A percentile compares a stretch with the other conserved stretches of the same genome.
Evolutionary conservation across 2,888 invertebrate species (phyloP).

Genomic region (Synergus umbraculus): DNA sequence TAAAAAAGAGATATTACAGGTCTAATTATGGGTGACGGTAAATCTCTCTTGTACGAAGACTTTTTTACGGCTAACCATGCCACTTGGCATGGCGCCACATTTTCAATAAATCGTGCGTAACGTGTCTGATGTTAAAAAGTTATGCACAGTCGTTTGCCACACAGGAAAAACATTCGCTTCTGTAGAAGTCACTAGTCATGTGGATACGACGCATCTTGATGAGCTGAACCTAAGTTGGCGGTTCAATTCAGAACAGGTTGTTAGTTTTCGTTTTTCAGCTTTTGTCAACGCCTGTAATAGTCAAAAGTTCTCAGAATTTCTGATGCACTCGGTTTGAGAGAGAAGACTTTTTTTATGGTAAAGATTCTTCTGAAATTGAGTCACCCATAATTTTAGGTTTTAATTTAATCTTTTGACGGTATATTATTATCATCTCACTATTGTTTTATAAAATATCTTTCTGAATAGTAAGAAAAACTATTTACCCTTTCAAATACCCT

Average conservation of each 20-base stretch:
- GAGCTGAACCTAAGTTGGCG: slow-evolving; percentile 37
- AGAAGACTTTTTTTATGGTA: background rate
- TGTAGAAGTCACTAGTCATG: slow-evolving; percentile 32
- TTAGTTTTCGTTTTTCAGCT: slow-evolving; percentile 1
- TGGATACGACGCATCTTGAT: slow-evolving; percentile 37
- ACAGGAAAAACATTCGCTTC: slow-evolving; percentile 46
- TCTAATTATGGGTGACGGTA: slow-evolving; percentile 46
- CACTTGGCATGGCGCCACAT: slow-evolving; percentile 53
- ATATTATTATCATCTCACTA: background rate
- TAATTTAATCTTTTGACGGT: background rate
- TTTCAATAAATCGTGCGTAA: slow-evolving; percentile 55
- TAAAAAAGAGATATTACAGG: slow-evolving; percentile 28
- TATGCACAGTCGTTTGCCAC: slow-evolving; percentile 47
- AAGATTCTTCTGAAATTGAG: slow-evolving; percentile 12
- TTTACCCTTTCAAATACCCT: background rate
- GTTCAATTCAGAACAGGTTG: slow-evolving; percentile 39
- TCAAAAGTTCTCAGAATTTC: slow-evolving; percentile 7
- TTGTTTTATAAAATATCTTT: background rate
- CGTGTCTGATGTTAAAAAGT: slow-evolving; percentile 49
- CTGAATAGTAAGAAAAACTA: background rate
- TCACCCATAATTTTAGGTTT: background rate
- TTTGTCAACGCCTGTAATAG: slow-evolving; percentile 13
- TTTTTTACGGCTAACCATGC: slow-evolving; percentile 49
- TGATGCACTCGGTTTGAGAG: background rate
- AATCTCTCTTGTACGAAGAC: slow-evolving; percentile 46